Base-by-base conservation (phyloP, 2,113 vertebrate species). In the Plectropomus leopardus region DNA sequence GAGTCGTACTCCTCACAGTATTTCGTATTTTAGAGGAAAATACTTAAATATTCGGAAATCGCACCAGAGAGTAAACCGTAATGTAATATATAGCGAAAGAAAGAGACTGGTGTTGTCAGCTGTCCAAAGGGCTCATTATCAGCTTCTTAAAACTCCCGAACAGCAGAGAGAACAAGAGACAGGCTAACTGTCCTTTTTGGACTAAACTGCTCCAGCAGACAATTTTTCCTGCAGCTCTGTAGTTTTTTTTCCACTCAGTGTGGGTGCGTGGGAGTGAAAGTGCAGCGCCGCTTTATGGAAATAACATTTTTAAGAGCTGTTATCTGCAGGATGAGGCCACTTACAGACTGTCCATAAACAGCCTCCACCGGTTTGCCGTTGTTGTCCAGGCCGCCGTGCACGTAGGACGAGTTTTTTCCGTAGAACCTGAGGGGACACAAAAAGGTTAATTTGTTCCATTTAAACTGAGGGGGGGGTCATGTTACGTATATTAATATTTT, bases 391-490 rank as follows among this genome's bases (percentile, higher is more conserved):
- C 98, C 98, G 24, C 98, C 98, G 2, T 99, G 98, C 19, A 99
- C 98, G 47, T 99, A 99, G 23, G 98, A 99, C 5, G 98, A 99
- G 92, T 98, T 99, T 92, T 99, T 99, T 15, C 98, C 98, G 91
- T 99, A 99, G 91, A 99, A 99, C 94, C 98, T 99, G 80, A 55
- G 36, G n/a, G 14, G 16, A 70, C 0, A 64, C 11, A 36, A 0
- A 26, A 34, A 13, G 26, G 24, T 65, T 57, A 2, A 53, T 44
- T 50, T 61, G n/a, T 24, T 48, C 8, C 6, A 63, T 47, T 73
- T 24, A 40, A 15, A 24, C 1, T 10, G 1, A 23, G 24, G 10
- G 0, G 8, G 11, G 0, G 14, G n/a, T 60, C 14, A 47, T 4
- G 24, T 17, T 0, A 1, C 21, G 45, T 17, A 50, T 0, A 21